Percentiles rank a stretch among this genome's conserved stretches.
Conservation (phyloP, 2,113 vertebrate genomes). For the Podocnemis expansa region DNA sequence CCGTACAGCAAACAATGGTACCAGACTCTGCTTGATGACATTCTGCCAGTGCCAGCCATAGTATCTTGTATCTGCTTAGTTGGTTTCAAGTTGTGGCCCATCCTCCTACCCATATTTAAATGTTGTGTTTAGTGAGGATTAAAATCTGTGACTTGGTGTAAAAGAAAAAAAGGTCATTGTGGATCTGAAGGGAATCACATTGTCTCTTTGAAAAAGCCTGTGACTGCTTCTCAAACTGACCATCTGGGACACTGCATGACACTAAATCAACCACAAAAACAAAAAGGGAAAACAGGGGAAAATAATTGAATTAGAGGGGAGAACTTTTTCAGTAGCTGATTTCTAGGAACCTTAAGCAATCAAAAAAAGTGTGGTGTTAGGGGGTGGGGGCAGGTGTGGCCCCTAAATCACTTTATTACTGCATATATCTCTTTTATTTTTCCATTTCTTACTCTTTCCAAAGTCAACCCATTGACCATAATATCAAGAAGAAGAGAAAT, state of each 20-base stretch:
- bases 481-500: background rate
- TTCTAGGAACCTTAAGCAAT: background rate
- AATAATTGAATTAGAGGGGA: constrained; percentile 45
- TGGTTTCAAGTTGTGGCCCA: constrained; percentile 61
- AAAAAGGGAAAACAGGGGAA: constrained; percentile 29
- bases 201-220: constrained; percentile 68
- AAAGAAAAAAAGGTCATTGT: constrained; percentile 69
- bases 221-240: constrained; percentile 73
- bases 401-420: background rate
- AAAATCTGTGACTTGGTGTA: constrained; percentile 63
- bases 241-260: constrained; percentile 65
- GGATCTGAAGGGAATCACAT: constrained; percentile 67
- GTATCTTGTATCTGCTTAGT: constrained; percentile 46
- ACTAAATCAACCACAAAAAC: constrained; percentile 65
- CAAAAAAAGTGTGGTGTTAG: background rate
- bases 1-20: constrained; percentile 62
- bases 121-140: constrained; percentile 60
- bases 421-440: background rate
- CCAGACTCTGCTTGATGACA: constrained; percentile 38
- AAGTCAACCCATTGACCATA: background rate
- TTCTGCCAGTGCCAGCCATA: constrained; percentile 24
- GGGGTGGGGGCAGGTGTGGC: background rate
- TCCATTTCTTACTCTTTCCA: background rate
- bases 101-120: constrained; percentile 63
- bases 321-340: constrained; percentile 30